phyloP scores from a whole-genome alignment of 2,888 invertebrate genomes.

The Apocheima hispidaria region DNA sequence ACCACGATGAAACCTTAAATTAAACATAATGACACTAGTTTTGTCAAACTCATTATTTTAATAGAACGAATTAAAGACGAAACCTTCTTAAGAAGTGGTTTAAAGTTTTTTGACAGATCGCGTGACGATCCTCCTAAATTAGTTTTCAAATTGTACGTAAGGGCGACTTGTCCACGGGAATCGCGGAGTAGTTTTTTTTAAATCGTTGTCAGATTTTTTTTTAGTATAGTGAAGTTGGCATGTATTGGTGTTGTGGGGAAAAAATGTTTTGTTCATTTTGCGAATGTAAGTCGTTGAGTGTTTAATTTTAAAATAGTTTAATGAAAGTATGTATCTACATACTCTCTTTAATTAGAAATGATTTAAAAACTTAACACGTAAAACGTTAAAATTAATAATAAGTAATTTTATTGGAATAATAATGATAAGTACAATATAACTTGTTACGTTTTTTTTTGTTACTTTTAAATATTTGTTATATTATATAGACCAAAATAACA shows the following conservation, averaged over 20 bases:
- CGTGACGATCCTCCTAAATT: conserved; percentile 73
- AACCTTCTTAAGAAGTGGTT: conserved; percentile 24
- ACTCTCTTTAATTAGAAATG: no score
- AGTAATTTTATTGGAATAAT: no score
- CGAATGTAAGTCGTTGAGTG: no score
- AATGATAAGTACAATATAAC: no score
- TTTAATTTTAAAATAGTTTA: no score
- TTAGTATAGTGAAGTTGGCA: conserved; percentile 26
- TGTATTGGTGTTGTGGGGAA: conserved; percentile 30
- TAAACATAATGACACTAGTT: conserved; percentile 9
- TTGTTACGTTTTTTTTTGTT: no score
- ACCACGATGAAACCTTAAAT: not conserved
- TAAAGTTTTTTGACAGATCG: conserved; percentile 53
- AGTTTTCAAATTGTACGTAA: conserved; percentile 69
- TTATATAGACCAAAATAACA: no score
- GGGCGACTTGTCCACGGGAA: conserved; percentile 64
- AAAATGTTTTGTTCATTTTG: no score
- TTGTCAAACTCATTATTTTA: conserved; percentile 37
- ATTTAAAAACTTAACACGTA: no score
- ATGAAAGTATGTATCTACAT: no score
- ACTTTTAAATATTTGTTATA: no score
- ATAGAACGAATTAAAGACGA: conserved; percentile 27
- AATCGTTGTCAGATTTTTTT: conserved; percentile 67
- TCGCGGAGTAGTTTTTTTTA: conserved; percentile 58
- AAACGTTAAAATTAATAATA: no score